Evolutionary conservation across 1,140 invertebrate genomes (phyloP).

Genomic region (Amyelois transitella): DNA sequence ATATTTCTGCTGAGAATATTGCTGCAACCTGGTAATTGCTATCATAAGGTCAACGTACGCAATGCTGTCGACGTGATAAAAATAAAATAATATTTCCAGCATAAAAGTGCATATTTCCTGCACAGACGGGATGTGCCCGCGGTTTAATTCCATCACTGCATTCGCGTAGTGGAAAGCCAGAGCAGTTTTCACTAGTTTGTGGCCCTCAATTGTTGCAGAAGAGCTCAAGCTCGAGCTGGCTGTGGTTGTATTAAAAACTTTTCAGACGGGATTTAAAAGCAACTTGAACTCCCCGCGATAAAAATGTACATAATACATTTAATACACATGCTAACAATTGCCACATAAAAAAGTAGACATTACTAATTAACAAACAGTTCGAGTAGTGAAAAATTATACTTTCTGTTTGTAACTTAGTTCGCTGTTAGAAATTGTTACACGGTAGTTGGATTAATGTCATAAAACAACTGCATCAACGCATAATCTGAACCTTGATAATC

Average conservation of each 20-base stretch:
- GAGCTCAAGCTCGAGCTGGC: neutral
- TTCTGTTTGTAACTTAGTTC: neutral
- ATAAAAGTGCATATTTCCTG: slow-evolving; percentile 5
- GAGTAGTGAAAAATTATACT: neutral
- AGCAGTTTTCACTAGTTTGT: neutral
- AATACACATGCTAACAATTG: too few species aligned
- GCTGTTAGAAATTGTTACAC: neutral
- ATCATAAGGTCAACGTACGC: slow-evolving; percentile 3
- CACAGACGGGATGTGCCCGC: neutral
- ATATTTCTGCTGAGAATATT: neutral
- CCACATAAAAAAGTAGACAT: too few species aligned
- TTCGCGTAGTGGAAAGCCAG: neutral
- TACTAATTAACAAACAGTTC: too few species aligned
- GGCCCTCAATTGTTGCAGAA: neutral
- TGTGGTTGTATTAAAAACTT: neutral
- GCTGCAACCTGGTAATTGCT: slow-evolving; percentile 1
- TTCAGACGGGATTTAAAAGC: neutral
- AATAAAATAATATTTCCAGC: slow-evolving; percentile 5
- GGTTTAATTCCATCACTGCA: neutral
- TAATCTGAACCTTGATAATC: slow-evolving; percentile 2
- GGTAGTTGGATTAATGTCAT: neutral
- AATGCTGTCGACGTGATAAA: neutral
- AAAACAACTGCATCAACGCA: slow-evolving; percentile 1
- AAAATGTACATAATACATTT: too few species aligned
- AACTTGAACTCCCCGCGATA: neutral